phyloP scores from a whole-genome alignment of 2,797 vertebrate species.

The Sebastes iracundus region DNA sequence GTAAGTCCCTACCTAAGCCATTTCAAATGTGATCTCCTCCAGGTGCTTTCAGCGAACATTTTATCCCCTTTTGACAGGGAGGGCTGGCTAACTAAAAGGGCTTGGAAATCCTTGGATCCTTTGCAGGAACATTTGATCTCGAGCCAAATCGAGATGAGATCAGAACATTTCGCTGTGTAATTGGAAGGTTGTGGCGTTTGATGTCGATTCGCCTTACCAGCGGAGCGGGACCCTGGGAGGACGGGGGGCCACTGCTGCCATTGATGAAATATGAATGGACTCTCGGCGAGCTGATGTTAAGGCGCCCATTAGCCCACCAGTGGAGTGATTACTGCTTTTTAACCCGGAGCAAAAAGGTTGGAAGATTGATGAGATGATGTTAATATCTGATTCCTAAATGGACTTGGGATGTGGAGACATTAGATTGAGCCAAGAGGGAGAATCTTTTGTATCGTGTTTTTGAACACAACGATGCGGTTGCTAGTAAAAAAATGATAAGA shows the following conservation, averaged over 20 bases:
- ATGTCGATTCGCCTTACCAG: slow-evolving; percentile 60
- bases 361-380: slow-evolving; percentile 53
- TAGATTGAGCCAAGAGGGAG: slow-evolving; percentile 4
- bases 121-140: slow-evolving; percentile 72
- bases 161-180: slow-evolving; percentile 66
- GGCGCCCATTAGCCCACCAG: slow-evolving; percentile 58
- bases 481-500: slow-evolving; percentile 23
- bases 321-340: slow-evolving; percentile 67
- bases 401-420: slow-evolving; percentile 34
- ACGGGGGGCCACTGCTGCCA: slow-evolving; percentile 34
- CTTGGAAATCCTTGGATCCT: slow-evolving; percentile 44
- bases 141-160: slow-evolving; percentile 67
- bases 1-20: slow-evolving; percentile 16
- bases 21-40: slow-evolving; percentile 50
- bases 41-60: slow-evolving; percentile 50
- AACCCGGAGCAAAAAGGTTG: slow-evolving; percentile 50
- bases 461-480: not conserved
- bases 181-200: slow-evolving; percentile 74
- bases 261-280: slow-evolving; percentile 81
- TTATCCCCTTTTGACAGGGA: slow-evolving; percentile 44
- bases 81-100: slow-evolving; percentile 44
- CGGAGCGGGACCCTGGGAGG: not conserved
- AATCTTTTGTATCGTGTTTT: slow-evolving; percentile 3
- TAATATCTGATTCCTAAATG: slow-evolving; percentile 60
- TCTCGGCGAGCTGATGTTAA: slow-evolving; percentile 46